Evolutionary conservation across 2,797 vertebrate genomes (phyloP).

Genomic region (Steatocranus sp.): DNA sequence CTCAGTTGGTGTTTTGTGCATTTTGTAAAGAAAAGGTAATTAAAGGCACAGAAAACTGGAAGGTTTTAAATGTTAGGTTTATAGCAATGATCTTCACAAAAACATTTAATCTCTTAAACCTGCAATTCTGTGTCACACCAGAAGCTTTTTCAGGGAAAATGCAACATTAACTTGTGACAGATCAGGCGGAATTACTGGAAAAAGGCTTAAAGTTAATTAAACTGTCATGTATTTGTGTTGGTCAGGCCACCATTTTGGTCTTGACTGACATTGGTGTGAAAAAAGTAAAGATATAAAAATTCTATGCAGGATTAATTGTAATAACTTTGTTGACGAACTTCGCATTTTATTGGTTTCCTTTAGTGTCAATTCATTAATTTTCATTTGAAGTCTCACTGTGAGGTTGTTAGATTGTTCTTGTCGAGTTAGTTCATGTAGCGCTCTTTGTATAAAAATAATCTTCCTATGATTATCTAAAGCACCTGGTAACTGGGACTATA

Average conservation of each 20-base stretch:
- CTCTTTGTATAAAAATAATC: background rate
- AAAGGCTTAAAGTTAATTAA: background rate
- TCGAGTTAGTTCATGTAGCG: background rate
- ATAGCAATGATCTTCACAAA: background rate
- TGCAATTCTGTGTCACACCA: background rate
- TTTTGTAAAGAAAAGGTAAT: background rate
- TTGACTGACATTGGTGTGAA: background rate
- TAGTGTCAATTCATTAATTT: background rate
- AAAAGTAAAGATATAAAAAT: background rate
- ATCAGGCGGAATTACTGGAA: background rate
- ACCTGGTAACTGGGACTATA: background rate
- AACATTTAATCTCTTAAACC: background rate
- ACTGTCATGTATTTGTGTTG: background rate
- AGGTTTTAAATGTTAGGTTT: background rate
- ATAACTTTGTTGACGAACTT: background rate
- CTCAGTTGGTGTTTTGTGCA: conserved; percentile 29
- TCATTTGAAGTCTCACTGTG: background rate
- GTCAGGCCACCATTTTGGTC: background rate
- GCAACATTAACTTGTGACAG: background rate
- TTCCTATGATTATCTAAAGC: background rate
- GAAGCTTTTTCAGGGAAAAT: background rate
- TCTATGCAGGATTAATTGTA: background rate
- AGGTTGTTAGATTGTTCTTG: background rate
- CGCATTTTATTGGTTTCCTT: background rate
- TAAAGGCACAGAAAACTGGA: background rate